Evolutionary conservation across 2,797 vertebrate species (phyloP), one percentile per base, ranked within the genome.

Genomic region (Eulemur rubriventer): DNA sequence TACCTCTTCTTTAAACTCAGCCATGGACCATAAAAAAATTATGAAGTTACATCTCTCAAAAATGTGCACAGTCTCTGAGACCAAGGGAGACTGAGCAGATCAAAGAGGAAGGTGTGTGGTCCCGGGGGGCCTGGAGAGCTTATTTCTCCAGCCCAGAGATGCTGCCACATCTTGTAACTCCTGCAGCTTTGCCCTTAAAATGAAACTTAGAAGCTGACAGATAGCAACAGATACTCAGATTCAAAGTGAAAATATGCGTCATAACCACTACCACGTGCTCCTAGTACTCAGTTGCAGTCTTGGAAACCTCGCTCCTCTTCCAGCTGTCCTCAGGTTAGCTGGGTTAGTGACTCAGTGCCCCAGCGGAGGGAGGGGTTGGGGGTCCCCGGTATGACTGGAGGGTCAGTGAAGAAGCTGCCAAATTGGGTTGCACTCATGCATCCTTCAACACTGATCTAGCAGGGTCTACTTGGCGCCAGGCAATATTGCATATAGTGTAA

Each of bases 1-100:
- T 55, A 26, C 89, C 94, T 83, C 35, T 94, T 94, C 89, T 95
- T 95, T 96, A 97, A 81, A 69, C 90, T 96, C 59, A 89, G 94
- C 38, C 18, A 8, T 4, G 9, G 35, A 59, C 73, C 91, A 91
- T 59, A 43, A 93, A 97, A 96, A 78, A 76, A 89, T 94, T 65
- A 91, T 55, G 43, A 97, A 61, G 61, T 94, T 96, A 33, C 12
- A 76, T 96, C 67, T 95, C 84, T 93, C 89, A 96, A 96, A 82
- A 88, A 97, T 63, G 79, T 76, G 35, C 78, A 86, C 83, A 41
- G 11, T 79, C 95, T 92, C 80, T 3, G 4, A 85, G 69, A 84
- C 24, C 81, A 79, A 93, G 57, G 91, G 26, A 86, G 78, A 11
- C 95, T 57, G 30, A 17, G 6, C 41, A 96, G 79, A 98, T 93